Conservation (phyloP, 2,113 vertebrate species). For the Panthera uncia region DNA sequence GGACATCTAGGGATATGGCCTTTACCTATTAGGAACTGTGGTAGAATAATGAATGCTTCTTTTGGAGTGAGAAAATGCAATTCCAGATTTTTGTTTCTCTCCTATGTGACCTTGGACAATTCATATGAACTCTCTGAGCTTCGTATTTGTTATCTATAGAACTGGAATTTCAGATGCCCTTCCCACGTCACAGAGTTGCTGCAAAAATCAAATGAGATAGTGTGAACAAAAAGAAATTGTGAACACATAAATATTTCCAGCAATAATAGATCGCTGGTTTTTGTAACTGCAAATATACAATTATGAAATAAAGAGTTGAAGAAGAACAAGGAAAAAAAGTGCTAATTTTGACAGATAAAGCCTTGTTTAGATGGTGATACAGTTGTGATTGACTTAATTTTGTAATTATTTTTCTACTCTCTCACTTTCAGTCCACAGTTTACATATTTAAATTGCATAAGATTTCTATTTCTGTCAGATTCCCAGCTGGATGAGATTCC, state of each 20-base stretch:
- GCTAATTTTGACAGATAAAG: background rate
- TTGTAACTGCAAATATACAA: background rate
- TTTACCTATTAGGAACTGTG: background rate
- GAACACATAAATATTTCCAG: background rate
- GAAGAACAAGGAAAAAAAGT: background rate
- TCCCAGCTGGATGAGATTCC: background rate
- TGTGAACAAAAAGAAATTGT: background rate
- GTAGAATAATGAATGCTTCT: background rate
- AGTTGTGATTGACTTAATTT: background rate
- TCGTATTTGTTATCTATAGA: background rate
- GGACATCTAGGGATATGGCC: background rate
- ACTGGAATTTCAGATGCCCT: background rate
- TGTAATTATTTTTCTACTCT: background rate
- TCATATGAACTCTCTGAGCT: background rate
- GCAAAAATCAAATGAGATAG: background rate
- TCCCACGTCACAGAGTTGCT: background rate
- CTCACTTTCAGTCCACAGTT: background rate
- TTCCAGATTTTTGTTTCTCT: background rate
- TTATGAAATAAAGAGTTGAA: background rate
- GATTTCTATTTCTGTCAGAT: constrained; percentile 36
- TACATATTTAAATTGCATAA: background rate
- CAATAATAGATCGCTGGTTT: background rate
- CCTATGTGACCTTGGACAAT: background rate
- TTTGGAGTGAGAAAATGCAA: background rate
- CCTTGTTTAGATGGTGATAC: background rate